These are phyloP conservation scores for Tethya wilhelma DNA, from an alignment of 37 sponge, comb jelly and placozoan species.

Conservation along the genomic window DNA sequence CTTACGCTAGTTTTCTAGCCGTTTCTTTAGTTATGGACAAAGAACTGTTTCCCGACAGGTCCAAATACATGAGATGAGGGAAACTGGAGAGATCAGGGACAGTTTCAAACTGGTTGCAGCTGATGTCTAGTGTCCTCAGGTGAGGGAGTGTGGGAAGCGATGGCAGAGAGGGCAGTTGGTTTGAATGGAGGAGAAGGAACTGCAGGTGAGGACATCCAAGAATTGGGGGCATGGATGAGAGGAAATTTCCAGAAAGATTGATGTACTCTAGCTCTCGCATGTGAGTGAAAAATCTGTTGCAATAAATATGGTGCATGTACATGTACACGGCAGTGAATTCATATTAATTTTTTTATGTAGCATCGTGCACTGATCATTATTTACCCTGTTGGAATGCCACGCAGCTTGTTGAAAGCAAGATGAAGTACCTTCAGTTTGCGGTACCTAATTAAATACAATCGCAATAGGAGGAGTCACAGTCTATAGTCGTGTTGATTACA, in stretches of 20 bases:
- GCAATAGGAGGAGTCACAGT: too few species aligned
- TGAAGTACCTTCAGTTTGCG: slow-evolving; percentile 70
- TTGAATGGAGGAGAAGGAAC: slow-evolving; percentile 58
- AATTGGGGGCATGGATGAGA: slow-evolving; percentile 53
- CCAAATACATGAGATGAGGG: slow-evolving; percentile 47
- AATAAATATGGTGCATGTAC: not conserved
- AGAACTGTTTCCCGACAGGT: slow-evolving; percentile 64
- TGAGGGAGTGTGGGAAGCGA: slow-evolving; percentile 20
- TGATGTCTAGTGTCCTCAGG: slow-evolving; percentile 53
- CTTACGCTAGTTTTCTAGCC: too few species aligned
- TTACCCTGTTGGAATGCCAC: slow-evolving; percentile 46
- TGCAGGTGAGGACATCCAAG: slow-evolving; percentile 43
- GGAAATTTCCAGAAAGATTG: slow-evolving; percentile 68
- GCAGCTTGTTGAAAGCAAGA: slow-evolving; percentile 61
- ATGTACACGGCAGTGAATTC: not conserved
- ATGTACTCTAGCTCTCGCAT: slow-evolving; percentile 51
- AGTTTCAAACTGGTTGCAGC: slow-evolving; percentile 47
- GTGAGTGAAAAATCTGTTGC: slow-evolving; percentile 37
- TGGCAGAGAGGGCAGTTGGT: slow-evolving; percentile 48
- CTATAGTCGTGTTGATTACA: too few species aligned
- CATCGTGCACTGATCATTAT: slow-evolving; percentile 29
- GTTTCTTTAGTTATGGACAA: not conserved
- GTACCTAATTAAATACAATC: slow-evolving; percentile 26
- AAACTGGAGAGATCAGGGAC: slow-evolving; percentile 45
- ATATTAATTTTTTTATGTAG: slow-evolving; percentile 34